Evolutionary conservation across 2,888 invertebrate species (phyloP), one percentile per base, ranked within the genome.

Genomic region (Drosophila engyochracea): DNA sequence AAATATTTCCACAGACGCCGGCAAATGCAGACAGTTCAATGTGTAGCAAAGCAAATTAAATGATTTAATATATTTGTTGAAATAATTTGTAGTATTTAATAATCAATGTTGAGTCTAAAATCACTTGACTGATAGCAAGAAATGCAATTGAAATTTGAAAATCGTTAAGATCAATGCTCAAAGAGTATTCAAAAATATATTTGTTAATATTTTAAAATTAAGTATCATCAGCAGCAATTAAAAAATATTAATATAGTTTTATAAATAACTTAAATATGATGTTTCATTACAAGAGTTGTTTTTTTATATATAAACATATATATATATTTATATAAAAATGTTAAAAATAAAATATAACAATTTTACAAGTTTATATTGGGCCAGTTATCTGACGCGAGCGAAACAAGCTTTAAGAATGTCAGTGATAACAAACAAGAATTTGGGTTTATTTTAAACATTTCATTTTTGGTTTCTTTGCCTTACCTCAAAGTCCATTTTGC

Each of bases 1-100:
- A 31, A 80, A 62, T 64, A 62, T 79, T 79, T 74, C 52, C 70
- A 49, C 60, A 63, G 60, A n/a, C 14, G 22, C 44, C 22, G 16
- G 9, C 9, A 49, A 25, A 49, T 16, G 9, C 9, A 16, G 16
- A 25, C 25, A 47, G 47, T 9, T 47, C 2, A 25, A 16, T 4
- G 25, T 47, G 7, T 7, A 47, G 16, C 47, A 28, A 25, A 4
- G 7, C 25, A 25, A 25, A 47, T 25, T 25, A 47, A 25, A 4
- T 47, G 16, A 25, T 16, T 47, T 47, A 16, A 47, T 22, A 16
- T 16, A 7, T 47, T 14, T 22, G 14, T 16, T 16, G 7, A 47
- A 47, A 47, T 22, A 22, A 7, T 14, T 22, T 22, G 0, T 6
- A 7, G 47, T 7, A 22, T 14, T 14, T 7, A 47, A 4, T 4